Percentiles rank a stretch among this genome's conserved stretches.
Evolutionary conservation across 1,140 invertebrate species (phyloP).

Genomic region (Lanistes nyassanus): DNA sequence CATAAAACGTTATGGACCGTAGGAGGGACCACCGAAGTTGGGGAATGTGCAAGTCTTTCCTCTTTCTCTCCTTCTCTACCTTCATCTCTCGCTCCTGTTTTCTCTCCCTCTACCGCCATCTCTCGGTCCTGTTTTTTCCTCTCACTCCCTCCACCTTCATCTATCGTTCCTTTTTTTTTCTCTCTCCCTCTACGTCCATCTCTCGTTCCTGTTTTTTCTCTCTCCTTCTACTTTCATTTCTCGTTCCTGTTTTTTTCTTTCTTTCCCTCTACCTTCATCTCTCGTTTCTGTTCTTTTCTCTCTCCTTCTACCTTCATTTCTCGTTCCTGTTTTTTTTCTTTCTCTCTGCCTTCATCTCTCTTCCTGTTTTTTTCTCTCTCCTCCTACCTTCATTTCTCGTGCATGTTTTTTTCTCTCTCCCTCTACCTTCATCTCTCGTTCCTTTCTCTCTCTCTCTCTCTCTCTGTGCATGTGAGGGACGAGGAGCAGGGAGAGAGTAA

Average conservation of each 20-base stretch:
- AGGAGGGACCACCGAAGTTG: not conserved
- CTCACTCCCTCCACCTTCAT: not conserved
- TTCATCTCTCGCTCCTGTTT: too few relatives aligned
- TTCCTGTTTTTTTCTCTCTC: conserved; percentile 5
- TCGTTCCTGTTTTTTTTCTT: not conserved
- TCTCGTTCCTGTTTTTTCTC: not conserved
- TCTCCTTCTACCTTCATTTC: not conserved
- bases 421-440: too few relatives aligned
- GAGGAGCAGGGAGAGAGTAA: too few relatives aligned
- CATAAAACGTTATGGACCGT: not conserved
- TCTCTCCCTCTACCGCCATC: too few relatives aligned
- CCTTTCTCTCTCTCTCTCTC: too few relatives aligned
- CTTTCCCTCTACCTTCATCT: too few relatives aligned
- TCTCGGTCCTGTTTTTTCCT: too few relatives aligned
- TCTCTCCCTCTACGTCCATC: not conserved
- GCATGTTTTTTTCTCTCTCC: not conserved
- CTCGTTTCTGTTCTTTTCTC: conserved; percentile 1
- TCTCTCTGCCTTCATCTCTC: conserved; percentile 26
- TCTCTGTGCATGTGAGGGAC: not conserved
- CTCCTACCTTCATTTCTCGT: too few relatives aligned
- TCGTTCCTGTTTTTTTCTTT: not conserved
- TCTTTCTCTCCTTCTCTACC: not conserved
- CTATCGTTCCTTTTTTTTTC: not conserved
- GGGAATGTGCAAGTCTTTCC: not conserved
- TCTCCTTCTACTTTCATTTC: not conserved